Evolutionary conservation across 2,113 vertebrate genomes (phyloP), one percentile per base, ranked within the genome.

Genomic region (Leptocoma aspasia): DNA sequence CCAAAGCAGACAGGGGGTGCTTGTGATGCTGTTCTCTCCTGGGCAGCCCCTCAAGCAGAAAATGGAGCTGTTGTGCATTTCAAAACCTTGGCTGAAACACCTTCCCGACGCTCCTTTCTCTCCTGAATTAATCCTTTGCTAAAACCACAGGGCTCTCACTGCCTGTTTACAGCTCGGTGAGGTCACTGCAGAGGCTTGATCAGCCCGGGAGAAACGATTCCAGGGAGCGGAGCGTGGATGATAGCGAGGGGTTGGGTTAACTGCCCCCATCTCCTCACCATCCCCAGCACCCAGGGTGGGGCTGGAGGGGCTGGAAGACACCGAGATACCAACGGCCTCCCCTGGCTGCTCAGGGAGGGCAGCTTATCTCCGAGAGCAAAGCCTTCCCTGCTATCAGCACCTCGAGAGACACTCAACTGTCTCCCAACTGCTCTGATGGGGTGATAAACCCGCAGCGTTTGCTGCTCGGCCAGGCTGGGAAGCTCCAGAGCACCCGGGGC

Each of bases 331-430:
- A 94, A 94, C 95, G 75, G 59, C 71, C 95, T 85, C 56, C 63
- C 91, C 95, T 84, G 95, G 92, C 78, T 65, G 87, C 94, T 72
- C 95, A 79, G 82, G 90, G 96, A 91, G 78, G 70, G 85, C 45
- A 28, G 27, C 95, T 97, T 97, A 97, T 97, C 97, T 97, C 28
- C 65, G 0, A 33, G 37, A 82, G 94, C 97, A 97, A 97, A 97
- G 95, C 94, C 71, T 59, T 81, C 83, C 88, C 94, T 82, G 27
- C 96, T 94, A 90, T 96, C 96, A 54, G 90, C 20, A 1, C 91
- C 89, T 3, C 3, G n/a, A 72, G 86, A 88, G 97, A 94, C 96
- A 96, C 94, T 7, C 97, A 97, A 97, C 97, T 97, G 97, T 96
- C 97, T 92, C 7, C 96, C 89, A 97, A 97, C 97, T 53, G 97